Conservation (phyloP, 2,113 vertebrate genomes). For the Leptobrachium ailaonicum region DNA sequence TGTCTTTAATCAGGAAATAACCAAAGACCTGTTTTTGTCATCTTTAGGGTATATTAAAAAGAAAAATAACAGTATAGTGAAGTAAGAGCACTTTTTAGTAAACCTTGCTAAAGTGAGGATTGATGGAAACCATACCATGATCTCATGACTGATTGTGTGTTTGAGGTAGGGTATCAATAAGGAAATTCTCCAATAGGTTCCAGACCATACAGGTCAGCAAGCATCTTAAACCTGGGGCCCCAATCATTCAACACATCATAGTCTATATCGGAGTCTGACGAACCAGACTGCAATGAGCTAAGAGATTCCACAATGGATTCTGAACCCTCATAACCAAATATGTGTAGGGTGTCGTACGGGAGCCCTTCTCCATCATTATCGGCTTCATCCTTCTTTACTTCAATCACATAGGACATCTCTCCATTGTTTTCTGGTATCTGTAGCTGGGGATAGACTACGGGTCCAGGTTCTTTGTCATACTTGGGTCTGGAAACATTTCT, state of each 20-base stretch:
- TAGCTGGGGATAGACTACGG: conserved; percentile 71
- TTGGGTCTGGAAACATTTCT: conserved; percentile 58
- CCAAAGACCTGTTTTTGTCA: too few relatives aligned
- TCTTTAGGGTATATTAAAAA: too few relatives aligned
- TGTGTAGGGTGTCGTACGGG: conserved; percentile 92
- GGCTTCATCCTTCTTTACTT: conserved; percentile 90
- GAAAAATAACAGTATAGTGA: too few relatives aligned
- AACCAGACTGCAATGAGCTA: conserved; percentile 84
- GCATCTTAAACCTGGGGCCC: conserved; percentile 91
- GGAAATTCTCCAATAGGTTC: conserved; percentile 66
- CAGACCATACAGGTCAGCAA: conserved; percentile 88
- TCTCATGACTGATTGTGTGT: background rate
- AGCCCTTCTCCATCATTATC: conserved; percentile 85
- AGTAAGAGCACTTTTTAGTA: too few relatives aligned
- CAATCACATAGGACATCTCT: conserved; percentile 93
- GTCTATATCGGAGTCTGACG: conserved; percentile 81
- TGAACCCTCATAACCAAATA: conserved; percentile 90
- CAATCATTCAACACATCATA: conserved; percentile 94
- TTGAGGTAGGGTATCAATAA: conserved; percentile 54
- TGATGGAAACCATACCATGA: background rate
- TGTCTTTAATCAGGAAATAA: too few relatives aligned
- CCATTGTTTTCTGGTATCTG: conserved; percentile 74
- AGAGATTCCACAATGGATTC: conserved; percentile 89
- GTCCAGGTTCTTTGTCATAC: conserved; percentile 52
- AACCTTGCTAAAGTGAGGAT: too few relatives aligned